Conservation (phyloP, 2,113 vertebrate species). For the Craseonycteris thonglongyai region DNA sequence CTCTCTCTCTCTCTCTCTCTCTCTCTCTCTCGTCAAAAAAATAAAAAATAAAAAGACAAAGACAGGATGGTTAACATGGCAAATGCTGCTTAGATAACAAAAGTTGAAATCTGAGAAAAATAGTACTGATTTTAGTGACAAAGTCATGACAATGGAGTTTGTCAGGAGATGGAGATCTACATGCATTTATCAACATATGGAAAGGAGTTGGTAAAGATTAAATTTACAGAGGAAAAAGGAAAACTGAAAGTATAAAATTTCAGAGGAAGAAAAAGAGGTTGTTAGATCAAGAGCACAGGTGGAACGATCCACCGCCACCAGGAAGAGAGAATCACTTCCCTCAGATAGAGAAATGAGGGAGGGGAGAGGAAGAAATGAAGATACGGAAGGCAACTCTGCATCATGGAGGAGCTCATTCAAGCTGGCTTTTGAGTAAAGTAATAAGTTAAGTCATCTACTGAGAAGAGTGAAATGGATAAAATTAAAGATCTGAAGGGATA, state of each 20-base stretch:
- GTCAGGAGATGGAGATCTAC: not conserved
- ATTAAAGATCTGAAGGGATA: not conserved
- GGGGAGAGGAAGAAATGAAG: not conserved
- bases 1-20: too few species aligned
- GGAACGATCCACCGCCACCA: not conserved
- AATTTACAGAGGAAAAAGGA: not conserved
- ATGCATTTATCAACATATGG: not conserved
- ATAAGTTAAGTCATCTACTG: not conserved
- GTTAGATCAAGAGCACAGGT: not conserved
- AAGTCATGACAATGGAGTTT: not conserved
- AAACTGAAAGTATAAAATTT: not conserved
- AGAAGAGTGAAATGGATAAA: not conserved
- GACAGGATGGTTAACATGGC: not conserved
- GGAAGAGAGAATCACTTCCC: not conserved
- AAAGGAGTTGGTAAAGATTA: not conserved
- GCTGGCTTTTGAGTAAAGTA: not conserved
- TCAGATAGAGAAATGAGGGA: not conserved
- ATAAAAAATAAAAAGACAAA: too few species aligned
- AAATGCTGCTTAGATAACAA: not conserved
- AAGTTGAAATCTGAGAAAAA: not conserved
- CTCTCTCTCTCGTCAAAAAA: too few species aligned
- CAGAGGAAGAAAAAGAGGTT: not conserved
- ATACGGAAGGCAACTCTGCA: accelerated
- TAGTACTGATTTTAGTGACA: not conserved
- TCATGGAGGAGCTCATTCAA: not conserved